These are phyloP conservation scores for Chlorocebus sabaeus DNA, from an alignment of 2,113 vertebrate species.

Conservation along the genomic window DNA sequence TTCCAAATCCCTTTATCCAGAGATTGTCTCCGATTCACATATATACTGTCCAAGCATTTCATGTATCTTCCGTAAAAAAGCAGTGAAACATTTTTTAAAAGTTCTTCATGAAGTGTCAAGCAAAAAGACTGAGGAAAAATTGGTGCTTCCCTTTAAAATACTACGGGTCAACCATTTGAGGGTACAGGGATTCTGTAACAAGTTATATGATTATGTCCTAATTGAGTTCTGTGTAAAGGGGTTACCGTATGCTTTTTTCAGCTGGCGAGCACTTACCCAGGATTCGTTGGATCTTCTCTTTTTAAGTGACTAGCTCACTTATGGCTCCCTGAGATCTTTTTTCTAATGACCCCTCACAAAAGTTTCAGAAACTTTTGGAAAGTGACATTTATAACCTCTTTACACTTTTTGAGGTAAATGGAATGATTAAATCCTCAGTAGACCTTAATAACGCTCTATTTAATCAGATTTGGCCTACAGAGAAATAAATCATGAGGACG, in stretches of 20 bases:
- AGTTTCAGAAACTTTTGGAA: background rate
- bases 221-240: background rate
- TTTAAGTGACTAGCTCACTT: background rate
- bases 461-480: background rate
- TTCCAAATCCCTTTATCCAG: conserved; percentile 8
- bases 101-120: background rate
- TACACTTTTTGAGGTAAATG: background rate
- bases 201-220: background rate
- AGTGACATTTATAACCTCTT: background rate
- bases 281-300: background rate
- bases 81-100: background rate
- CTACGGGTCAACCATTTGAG: background rate
- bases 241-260: background rate
- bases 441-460: background rate
- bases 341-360: background rate
- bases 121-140: background rate
- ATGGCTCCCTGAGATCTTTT: background rate
- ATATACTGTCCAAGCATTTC: background rate
- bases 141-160: background rate
- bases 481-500: background rate
- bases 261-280: background rate
- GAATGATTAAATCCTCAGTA: background rate
- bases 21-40: background rate
- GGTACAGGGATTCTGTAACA: background rate
- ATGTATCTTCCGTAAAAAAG: background rate